These are phyloP conservation scores for Procavia capensis DNA, from an alignment of 2,113 vertebrate species.

Conservation along the genomic window DNA sequence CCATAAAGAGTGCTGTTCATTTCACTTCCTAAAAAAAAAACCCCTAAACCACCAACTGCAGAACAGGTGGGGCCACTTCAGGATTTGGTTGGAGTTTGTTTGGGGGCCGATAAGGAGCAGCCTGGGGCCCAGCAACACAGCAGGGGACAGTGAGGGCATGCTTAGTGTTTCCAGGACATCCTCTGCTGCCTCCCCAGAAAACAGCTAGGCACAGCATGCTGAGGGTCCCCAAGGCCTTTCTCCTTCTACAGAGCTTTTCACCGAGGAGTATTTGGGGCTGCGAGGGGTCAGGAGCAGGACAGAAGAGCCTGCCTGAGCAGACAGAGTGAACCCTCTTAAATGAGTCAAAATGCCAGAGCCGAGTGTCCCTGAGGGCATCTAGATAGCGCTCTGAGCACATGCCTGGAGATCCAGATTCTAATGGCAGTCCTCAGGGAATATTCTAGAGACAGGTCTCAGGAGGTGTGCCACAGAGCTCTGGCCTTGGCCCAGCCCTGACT, in stretches of 20 bases:
- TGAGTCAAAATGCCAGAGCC: too few relatives aligned
- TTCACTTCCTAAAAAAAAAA: constrained; percentile 67
- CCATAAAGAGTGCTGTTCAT: constrained; percentile 65
- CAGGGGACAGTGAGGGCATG: not conserved
- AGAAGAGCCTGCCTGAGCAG: not conserved
- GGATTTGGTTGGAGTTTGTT: constrained; percentile 57
- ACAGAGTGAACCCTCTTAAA: accelerated
- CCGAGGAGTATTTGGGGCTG: not conserved
- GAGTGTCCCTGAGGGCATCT: accelerated
- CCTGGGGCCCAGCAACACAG: constrained; percentile 27
- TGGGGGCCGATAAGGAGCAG: constrained; percentile 55
- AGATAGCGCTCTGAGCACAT: too few relatives aligned
- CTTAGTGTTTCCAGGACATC: not conserved
- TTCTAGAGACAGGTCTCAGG: not conserved
- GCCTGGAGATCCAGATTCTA: too few relatives aligned
- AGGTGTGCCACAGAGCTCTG: not conserved
- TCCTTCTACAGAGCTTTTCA: not conserved
- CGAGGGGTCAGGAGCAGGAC: not conserved
- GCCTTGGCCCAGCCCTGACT: not conserved
- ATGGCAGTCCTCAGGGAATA: not conserved
- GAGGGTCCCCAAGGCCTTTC: not conserved
- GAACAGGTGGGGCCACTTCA: constrained; percentile 59
- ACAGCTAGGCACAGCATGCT: not conserved
- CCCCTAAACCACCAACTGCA: constrained; percentile 71
- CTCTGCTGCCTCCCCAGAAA: not conserved